A percentile compares a stretch with the other conserved stretches of the same genome.
phyloP scores from a whole-genome alignment of 2,113 vertebrate genomes.

The Phrynosoma platyrhinos region DNA sequence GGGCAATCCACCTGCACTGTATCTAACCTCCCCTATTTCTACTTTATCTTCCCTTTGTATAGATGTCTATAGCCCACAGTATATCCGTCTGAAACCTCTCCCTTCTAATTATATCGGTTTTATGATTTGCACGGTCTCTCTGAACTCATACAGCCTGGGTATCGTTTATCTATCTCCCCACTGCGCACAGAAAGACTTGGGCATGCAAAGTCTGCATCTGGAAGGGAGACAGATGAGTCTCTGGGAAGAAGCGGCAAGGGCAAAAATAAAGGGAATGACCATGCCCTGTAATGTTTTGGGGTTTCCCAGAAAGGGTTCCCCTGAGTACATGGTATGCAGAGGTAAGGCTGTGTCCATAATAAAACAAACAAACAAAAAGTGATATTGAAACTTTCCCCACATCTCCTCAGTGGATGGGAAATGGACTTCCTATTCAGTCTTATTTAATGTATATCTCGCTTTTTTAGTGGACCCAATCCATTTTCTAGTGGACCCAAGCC shows the following conservation, averaged over 20 bases:
- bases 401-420: too few species aligned
- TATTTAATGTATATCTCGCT: too few species aligned
- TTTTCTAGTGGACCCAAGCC: too few species aligned
- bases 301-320: background rate
- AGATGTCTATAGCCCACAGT: constrained; percentile 75
- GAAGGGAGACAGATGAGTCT: constrained; percentile 12
- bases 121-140: constrained; percentile 69
- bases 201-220: background rate
- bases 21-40: constrained; percentile 75
- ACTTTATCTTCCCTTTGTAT: constrained; percentile 76
- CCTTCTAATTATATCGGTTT: constrained; percentile 76
- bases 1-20: constrained; percentile 71
- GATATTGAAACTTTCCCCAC: too few species aligned
- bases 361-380: too few species aligned
- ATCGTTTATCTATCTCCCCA: constrained; percentile 64
- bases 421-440: too few species aligned
- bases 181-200: constrained; percentile 1
- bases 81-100: constrained; percentile 76
- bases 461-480: too few species aligned
- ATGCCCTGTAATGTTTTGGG: background rate
- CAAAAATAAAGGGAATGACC: background rate
- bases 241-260: constrained; percentile 3
- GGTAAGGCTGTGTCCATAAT: too few species aligned
- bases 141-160: constrained; percentile 49
- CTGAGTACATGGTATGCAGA: too few species aligned